Evolutionary conservation across 2,797 vertebrate species (phyloP), one percentile per base, ranked within the genome.

Genomic region (Esox lucius): DNA sequence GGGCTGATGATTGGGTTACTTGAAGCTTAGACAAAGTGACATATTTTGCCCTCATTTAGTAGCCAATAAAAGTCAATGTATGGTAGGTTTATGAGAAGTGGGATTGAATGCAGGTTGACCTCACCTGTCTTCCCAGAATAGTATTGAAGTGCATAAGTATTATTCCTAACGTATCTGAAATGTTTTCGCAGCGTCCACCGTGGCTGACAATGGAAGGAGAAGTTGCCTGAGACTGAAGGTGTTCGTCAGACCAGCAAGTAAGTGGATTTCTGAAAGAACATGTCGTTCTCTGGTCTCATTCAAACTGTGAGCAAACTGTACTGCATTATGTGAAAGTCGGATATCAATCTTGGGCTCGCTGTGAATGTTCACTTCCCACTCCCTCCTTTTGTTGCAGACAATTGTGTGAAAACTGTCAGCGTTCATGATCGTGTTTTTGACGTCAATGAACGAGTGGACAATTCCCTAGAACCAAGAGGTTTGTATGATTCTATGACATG

Each of bases 401-500:
- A 96, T 95, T 99, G 97, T 95, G 95, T 96, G 95, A 98, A 97
- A 95, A 97, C 96, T 80, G 95, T 97, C 89, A 95, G 91, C 90
- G 94, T 94, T 93, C 96, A 97, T 93, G 97, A 98, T 93, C 96
- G 96, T 89, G 95, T 98, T 92, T 94, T 95, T 90, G 96, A 97
- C 90, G 96, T 97, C 93, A 96, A 97, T 82, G 97, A 98, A 92
- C 97, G 96, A 94, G 96, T 95, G 93, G 96, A 98, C 93, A 99
- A 98, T 95, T 97, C 96, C 86, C 96, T 99, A 94, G 97, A 99
- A 95, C 97, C 97, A 91, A 94, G 96, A 97, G 97, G 97, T 99
- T 90, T 90, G 97, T 98, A 94, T 92, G 89, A 77, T 87, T 88
- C 90, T 91, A 85, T 89, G 85, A 93, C 5, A 2, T 81, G 70